A percentile compares a stretch with the other conserved stretches of the same genome.
phyloP scores from a whole-genome alignment of 2,888 invertebrate genomes.

The Lamproptera curius region DNA sequence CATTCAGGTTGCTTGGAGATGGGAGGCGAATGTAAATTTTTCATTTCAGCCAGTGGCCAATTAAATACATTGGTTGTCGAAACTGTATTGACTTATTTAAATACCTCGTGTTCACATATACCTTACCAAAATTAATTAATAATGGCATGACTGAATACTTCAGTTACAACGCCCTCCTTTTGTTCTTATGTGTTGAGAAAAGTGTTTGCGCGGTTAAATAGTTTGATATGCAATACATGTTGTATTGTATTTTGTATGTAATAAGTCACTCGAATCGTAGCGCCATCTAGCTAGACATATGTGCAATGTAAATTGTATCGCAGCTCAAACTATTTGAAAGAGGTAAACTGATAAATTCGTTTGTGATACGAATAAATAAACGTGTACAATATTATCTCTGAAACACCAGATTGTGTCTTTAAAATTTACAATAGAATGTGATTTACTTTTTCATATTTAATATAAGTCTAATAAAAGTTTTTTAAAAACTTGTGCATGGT shows the following conservation, averaged over 20 bases:
- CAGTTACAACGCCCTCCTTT: background rate
- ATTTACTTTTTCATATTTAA: constrained; percentile 1
- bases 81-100: constrained; percentile 63
- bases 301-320: background rate
- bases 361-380: background rate
- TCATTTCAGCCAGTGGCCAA: constrained; percentile 77
- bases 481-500: constrained; percentile 9
- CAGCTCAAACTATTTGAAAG: background rate
- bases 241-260: too few species aligned
- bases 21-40: constrained; percentile 67
- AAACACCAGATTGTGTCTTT: constrained; percentile 4
- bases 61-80: constrained; percentile 75
- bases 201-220: too few species aligned
- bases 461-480: constrained; percentile 8
- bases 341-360: too few species aligned
- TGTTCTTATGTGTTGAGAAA: too few species aligned
- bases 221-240: background rate
- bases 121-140: constrained; percentile 4
- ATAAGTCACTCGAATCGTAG: too few species aligned
- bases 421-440: constrained; percentile 6
- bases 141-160: constrained; percentile 18
- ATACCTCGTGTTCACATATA: constrained; percentile 22
- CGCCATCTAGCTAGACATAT: background rate
- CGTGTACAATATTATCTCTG: background rate
- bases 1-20: constrained; percentile 51